Base-by-base conservation (phyloP, 2,113 vertebrate genomes). In the Clarias magur region DNA sequence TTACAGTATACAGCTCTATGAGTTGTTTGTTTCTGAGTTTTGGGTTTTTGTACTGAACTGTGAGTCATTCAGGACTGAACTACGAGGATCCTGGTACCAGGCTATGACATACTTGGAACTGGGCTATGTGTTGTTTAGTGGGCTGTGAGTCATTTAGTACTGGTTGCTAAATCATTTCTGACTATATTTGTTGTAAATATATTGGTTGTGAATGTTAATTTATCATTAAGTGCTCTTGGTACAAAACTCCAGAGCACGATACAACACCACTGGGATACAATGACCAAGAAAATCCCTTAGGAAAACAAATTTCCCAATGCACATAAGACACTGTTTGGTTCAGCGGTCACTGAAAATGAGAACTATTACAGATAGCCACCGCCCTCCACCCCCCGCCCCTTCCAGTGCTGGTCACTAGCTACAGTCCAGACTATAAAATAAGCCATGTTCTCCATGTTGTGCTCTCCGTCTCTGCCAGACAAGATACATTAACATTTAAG, bases 401-500 rank as follows among this genome's bases (percentile, higher is more conserved):
- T 5, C 38, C 30, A 15, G 13, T 81, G 34, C 30, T 62, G 79
- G 9, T 81, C 79, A 62, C 79, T 81, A 62, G 38, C 30, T 62
- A 62, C 79, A 81, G 79, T 81, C 79, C 79, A 62, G 57, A 38
- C 30, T 6, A 81, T 62, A 60, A 81, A 81, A 62, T 62, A 62
- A 81, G 27, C 30, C 57, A 38, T 3, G 57, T 42, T 81, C 79
- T 62, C 57, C 79, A 81, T 81, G 57, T 42, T 62, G 79, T 23
- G 79, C 34, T 86, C 25, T 16, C 17, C 16, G 60, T 53, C n/a
- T 38, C 10, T 54, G 65, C 76, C 82, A 81, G 84, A 70, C 85
- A 85, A 75, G 25, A 85, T 86, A 84, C 88, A 91, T 91, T 88
- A 88, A 87, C 85, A 87, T 88, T 89, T 87, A 89, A 91, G 82